These are phyloP conservation scores for Passerculus sandwichensis DNA, from an alignment of 2,797 vertebrate genomes.

Conservation along the genomic window DNA sequence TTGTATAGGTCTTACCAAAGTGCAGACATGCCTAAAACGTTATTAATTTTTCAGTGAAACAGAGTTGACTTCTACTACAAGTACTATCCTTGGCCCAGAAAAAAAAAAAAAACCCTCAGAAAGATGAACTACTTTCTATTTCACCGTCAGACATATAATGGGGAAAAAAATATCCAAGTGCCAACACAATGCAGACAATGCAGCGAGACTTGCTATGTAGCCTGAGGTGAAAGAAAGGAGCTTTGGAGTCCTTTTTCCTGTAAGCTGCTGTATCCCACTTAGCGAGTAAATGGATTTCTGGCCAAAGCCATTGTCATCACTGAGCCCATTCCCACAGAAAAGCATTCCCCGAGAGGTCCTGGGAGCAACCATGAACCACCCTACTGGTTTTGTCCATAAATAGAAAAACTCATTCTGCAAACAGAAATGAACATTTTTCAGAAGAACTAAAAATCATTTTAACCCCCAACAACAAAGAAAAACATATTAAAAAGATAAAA, in stretches of 20 bases:
- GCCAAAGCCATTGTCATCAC: background rate
- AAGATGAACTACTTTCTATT: background rate
- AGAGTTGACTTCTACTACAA: background rate
- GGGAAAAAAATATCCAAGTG: background rate
- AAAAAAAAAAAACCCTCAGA: background rate
- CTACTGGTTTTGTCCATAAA: background rate
- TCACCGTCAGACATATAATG: background rate
- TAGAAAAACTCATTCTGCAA: background rate
- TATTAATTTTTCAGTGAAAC: background rate
- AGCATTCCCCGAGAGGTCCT: background rate
- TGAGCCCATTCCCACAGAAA: background rate
- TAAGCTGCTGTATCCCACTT: background rate
- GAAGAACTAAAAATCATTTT: background rate
- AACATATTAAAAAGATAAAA: conserved; percentile 2
- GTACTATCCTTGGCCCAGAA: background rate
- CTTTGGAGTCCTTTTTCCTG: background rate
- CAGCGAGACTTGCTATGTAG: background rate
- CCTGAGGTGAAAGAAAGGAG: background rate
- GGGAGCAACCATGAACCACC: background rate
- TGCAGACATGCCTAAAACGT: background rate
- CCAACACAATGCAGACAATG: background rate
- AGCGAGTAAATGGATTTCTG: background rate
- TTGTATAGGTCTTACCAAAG: background rate
- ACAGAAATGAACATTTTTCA: background rate
- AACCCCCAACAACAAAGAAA: background rate